phyloP scores from a whole-genome alignment of 2,797 vertebrate genomes.

The Acrossocheilus wenchowensis region DNA sequence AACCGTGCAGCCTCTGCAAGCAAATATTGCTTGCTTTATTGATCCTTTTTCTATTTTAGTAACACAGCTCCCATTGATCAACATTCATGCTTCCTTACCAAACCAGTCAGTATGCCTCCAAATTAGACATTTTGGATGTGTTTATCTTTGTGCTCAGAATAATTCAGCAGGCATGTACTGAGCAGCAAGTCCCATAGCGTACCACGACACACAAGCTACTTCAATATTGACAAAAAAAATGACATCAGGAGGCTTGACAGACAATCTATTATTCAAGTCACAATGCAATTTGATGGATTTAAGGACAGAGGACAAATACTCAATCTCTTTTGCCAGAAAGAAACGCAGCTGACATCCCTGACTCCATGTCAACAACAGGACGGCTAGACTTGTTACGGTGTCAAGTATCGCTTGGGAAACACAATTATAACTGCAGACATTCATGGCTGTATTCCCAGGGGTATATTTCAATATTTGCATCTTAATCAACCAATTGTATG shows the following conservation, averaged over 20 bases:
- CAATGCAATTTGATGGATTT: constrained; percentile 55
- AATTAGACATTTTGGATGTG: constrained; percentile 46
- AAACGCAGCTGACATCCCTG: constrained; percentile 1
- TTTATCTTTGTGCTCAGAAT: constrained; percentile 59
- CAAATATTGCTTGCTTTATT: constrained; percentile 41
- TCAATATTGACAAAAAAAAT: constrained; percentile 58
- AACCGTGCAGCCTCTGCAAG: background rate
- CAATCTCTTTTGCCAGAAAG: constrained; percentile 45
- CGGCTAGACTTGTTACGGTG: constrained; percentile 19
- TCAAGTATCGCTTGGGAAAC: constrained; percentile 33
- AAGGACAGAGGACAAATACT: constrained; percentile 44
- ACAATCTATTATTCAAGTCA: constrained; percentile 61
- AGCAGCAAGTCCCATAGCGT: constrained; percentile 45
- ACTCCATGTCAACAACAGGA: constrained; percentile 28
- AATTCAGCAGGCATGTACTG: constrained; percentile 45
- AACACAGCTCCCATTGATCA: constrained; percentile 37
- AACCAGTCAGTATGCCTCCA: constrained; percentile 39
- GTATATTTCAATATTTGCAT: constrained; percentile 19
- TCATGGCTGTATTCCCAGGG: background rate
- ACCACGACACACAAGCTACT: constrained; percentile 52
- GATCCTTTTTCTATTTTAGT: constrained; percentile 44
- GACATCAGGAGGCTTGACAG: constrained; percentile 60
- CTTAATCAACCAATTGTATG: background rate
- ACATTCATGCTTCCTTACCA: constrained; percentile 31
- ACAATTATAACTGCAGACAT: constrained; percentile 3